These are phyloP conservation scores for Brienomyrus brachyistius DNA, from an alignment of 2,113 vertebrate genomes.

Conservation along the genomic window DNA sequence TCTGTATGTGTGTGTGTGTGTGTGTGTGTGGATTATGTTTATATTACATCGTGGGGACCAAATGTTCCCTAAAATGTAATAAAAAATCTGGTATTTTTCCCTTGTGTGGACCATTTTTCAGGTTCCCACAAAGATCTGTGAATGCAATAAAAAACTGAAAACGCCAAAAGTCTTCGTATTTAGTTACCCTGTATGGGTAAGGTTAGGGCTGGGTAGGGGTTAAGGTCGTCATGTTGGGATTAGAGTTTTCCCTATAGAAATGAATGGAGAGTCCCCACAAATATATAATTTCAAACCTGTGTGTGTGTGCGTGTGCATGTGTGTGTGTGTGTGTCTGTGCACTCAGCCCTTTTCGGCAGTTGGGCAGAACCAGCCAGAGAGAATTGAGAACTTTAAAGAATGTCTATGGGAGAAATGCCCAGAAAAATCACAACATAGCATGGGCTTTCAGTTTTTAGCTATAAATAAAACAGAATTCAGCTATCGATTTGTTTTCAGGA, in stretches of 20 bases:
- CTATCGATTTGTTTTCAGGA: neutral
- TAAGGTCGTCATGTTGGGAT: too few species aligned
- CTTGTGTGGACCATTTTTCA: too few species aligned
- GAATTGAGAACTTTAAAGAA: neutral
- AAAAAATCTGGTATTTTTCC: too few species aligned
- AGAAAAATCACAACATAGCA: neutral
- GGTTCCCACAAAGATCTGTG: too few species aligned
- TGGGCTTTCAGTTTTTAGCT: neutral
- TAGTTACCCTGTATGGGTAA: too few species aligned
- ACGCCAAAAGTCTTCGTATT: too few species aligned
- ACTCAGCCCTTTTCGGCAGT: neutral
- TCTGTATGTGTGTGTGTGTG: neutral
- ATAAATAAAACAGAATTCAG: conserved; percentile 4
- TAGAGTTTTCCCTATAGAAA: too few species aligned
- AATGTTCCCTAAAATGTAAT: too few species aligned
- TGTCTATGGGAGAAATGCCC: neutral
- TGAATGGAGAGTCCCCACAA: too few species aligned
- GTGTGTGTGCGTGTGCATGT: neutral
- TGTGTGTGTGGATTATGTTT: neutral
- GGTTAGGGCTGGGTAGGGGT: too few species aligned
- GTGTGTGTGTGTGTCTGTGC: neutral
- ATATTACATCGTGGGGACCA: too few species aligned
- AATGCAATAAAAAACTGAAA: too few species aligned
- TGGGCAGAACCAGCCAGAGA: neutral
- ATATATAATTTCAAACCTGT: neutral